A percentile compares a stretch with the other conserved stretches of the same genome.
Conservation (phyloP, 2,797 vertebrate genomes). For the Meda fulgida region DNA sequence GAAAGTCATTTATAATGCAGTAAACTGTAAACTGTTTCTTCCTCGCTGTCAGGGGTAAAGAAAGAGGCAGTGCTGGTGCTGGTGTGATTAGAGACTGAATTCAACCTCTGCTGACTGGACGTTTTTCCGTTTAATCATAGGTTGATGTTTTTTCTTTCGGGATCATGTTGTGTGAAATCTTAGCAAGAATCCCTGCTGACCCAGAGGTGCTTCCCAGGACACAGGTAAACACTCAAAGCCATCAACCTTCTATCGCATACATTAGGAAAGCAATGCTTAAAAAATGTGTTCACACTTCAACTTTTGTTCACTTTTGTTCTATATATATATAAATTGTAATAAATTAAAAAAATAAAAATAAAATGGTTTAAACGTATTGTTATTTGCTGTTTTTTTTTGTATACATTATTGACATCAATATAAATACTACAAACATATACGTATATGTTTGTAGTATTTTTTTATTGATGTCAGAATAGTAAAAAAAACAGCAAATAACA, state of each 20-base stretch:
- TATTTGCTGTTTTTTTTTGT: too few relatives aligned
- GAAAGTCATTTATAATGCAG: slow-evolving; percentile 12
- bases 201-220: slow-evolving; percentile 80
- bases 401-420: too few relatives aligned
- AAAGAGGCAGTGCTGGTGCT: not conserved
- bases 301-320: too few relatives aligned
- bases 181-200: slow-evolving; percentile 80
- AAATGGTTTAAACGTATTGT: too few relatives aligned
- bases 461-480: too few relatives aligned
- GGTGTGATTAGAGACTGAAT: not conserved
- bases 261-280: not conserved
- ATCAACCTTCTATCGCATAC: not conserved
- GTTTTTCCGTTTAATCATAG: slow-evolving; percentile 60
- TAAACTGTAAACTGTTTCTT: not conserved
- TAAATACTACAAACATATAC: too few relatives aligned
- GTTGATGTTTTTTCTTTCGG: slow-evolving; percentile 84
- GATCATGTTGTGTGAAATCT: slow-evolving; percentile 81
- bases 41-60: not conserved
- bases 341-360: too few relatives aligned
- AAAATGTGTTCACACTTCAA: too few relatives aligned
- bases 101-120: not conserved
- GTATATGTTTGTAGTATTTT: too few relatives aligned
- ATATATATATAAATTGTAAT: too few relatives aligned
- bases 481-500: not conserved
- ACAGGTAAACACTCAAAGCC: slow-evolving; percentile 64